Evolutionary conservation across 2,797 vertebrate genomes (phyloP), one percentile per base, ranked within the genome.

Genomic region (Aselliscus stoliczkanus): DNA sequence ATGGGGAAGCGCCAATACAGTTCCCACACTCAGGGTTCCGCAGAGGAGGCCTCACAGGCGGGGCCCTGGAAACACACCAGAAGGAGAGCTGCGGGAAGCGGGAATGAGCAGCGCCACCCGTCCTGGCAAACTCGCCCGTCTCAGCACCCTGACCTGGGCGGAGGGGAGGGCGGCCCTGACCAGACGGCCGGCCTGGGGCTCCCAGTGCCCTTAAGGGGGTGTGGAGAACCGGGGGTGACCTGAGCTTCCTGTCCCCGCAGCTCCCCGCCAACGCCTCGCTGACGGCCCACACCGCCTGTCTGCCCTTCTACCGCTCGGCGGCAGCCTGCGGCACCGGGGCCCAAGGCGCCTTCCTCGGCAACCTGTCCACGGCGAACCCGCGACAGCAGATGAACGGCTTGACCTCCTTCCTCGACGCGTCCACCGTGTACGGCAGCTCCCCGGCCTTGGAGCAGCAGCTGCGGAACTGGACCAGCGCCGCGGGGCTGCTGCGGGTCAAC

Each of bases 361-460:
- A 98, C 72, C 64, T 98, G 8, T 97, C 96, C 5, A 5, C 18
- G 1, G 95, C 97, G 75, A 97, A 97, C 44, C 98, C 99, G 81
- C 98, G 99, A 56, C 99, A 99, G 75, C 99, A 99, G 98, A 98
- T 99, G 84, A 99, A 99, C 54, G 97, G 97, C 27, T 96, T 99
- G 96, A 99, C 99, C 7, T 99, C 99, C 2, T 99, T 99, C 98
- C 98, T 99, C 0, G 99, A 99, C 6, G 99, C 99, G 2, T 99
- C 99, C 4, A 98, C 98, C 0, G 99, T 99, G 54, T 99, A 99
- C 0, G 99, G 99, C 88, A 98, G 99, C 97, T 98, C 98, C 1
- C 93, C 96, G 1, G 97, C 97, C 2, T 0, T 96, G 6, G 98
- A 99, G 97, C 97, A 77, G 89, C 97, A 95, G 93, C 97, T 99